phyloP scores from a whole-genome alignment of 2,113 vertebrate genomes.

The Bujurquina vittata region DNA sequence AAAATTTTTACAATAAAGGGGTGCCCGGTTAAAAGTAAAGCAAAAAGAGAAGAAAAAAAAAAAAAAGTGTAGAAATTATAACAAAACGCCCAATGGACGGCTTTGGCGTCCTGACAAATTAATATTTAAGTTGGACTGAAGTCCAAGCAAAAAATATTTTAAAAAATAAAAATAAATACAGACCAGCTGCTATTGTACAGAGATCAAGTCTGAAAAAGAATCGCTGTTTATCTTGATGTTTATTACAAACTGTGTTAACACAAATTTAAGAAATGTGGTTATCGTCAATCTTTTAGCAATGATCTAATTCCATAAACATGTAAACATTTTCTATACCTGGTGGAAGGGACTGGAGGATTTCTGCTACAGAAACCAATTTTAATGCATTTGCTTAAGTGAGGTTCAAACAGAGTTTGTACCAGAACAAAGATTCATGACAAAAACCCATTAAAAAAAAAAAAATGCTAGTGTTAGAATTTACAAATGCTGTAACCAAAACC shows the following conservation, averaged over 20 bases:
- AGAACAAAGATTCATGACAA: background rate
- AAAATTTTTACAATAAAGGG: background rate
- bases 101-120: constrained; percentile 5
- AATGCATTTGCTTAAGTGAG: background rate
- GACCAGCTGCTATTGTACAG: constrained; percentile 17
- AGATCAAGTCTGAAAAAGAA: constrained; percentile 10
- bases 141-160: background rate
- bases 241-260: constrained; percentile 8
- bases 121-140: background rate
- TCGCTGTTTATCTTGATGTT: background rate
- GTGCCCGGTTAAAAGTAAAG: background rate
- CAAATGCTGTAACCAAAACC: background rate
- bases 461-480: background rate
- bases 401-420: constrained; percentile 4
- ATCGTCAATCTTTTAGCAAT: background rate
- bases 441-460: background rate
- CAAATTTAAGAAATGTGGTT: background rate
- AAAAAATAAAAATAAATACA: background rate
- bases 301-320: constrained; percentile 5
- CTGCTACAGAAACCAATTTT: constrained; percentile 10
- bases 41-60: no score
- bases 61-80: background rate
- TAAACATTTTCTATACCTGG: constrained; percentile 7
- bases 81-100: constrained; percentile 1
- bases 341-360: background rate